Evolutionary conservation across 35 echinoderm and acorn worm genomes (phyloP), one percentile per base, ranked within the genome.

Genomic region (Heliocidaris tuberculata): DNA sequence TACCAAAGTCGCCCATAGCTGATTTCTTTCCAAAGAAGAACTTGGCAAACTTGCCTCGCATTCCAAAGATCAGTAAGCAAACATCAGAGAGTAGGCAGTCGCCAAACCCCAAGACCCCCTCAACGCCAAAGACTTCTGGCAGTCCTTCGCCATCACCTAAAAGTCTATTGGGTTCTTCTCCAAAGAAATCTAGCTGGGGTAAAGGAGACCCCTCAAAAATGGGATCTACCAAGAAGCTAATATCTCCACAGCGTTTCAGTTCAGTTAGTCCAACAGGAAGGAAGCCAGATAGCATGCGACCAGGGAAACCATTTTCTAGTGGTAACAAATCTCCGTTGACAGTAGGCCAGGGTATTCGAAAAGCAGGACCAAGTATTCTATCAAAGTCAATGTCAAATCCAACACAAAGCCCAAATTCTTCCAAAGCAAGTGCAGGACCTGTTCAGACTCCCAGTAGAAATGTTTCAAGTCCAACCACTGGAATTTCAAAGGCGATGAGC

Each of bases 11-110:
- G 92, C 94, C 60, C 21, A 92, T 32, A 78, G 88, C 48, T 59
- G 86, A 60, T 90, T 88, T 96, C 35, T 59, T 96, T 11, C 88
- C 94, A 9, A 95, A 65, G 35, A 48, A 13, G 21, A 86, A 85
- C 54, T 86, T 96, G n/a, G 47, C 86, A 61, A 90, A 85, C 31
- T 60, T 94, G 32, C 93, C 93, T 30, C 94, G 91, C 48, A 96
- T 96, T 85, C 96, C 96, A 95, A 96, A 96, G 32, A 49, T 96
- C 27, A 94, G 88, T 29, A 96, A 96, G 94, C 50, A 85, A 35
- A 17, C 86, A 47, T 89, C 94, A 19, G 94, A 96, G 94, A 35
- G 91, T 93, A 93, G 30, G 30, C 47, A 93, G 50, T 59, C 30
- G 50, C 91, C 47, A 93, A 59, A 31, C 50, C n/a, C 91, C 91